phyloP scores from a whole-genome alignment of 2,797 vertebrate species.

The Trematomus bernacchii region DNA sequence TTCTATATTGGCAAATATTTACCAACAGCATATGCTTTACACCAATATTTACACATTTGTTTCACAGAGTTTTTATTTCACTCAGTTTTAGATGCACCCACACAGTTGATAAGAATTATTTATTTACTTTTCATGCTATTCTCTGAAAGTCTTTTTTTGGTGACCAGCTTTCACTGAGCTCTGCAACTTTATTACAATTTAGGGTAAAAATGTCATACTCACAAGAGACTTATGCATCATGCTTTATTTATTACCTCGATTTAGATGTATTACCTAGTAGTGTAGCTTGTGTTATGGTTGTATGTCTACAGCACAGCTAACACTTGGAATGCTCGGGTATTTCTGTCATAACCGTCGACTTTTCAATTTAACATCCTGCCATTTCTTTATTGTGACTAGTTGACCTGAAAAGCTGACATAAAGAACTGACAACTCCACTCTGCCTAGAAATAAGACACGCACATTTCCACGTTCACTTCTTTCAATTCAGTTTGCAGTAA shows the following conservation, averaged over 20 bases:
- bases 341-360: slow-evolving; percentile 3
- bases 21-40: background rate
- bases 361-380: slow-evolving; percentile 4
- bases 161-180: too few species aligned
- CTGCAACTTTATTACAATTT: background rate
- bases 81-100: background rate
- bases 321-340: background rate
- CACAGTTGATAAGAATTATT: background rate
- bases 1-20: slow-evolving; percentile 7
- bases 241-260: background rate
- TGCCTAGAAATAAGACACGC: slow-evolving; percentile 12
- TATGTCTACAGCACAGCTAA: background rate
- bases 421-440: background rate
- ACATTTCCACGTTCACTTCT: slow-evolving; percentile 25
- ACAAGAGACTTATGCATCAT: background rate
- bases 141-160: background rate
- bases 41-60: background rate
- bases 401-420: slow-evolving; percentile 18
- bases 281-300: background rate
- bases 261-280: background rate
- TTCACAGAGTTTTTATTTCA: background rate
- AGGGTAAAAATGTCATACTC: background rate
- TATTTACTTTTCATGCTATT: background rate
- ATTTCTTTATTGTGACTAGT: slow-evolving; percentile 14
- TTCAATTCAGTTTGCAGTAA: slow-evolving; percentile 21